Evolutionary conservation across 2,797 vertebrate genomes (phyloP).

Genomic region (Neosilurus hyrtlii): DNA sequence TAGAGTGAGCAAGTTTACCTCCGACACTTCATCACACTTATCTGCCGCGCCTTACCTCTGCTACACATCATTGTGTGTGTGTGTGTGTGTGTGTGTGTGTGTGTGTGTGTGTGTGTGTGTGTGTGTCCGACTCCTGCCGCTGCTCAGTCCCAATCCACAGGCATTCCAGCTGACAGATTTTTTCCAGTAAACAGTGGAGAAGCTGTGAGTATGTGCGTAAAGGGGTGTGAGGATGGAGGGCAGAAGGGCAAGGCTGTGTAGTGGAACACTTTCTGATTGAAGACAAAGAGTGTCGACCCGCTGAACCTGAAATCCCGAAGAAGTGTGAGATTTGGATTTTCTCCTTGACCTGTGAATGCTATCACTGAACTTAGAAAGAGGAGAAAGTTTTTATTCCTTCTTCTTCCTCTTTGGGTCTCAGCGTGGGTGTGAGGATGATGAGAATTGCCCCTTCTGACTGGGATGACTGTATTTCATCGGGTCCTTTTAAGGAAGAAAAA

Average conservation of each 20-base stretch:
- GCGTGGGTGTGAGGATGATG: not conserved
- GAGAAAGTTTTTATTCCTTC: conserved; percentile 34
- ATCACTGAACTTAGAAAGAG: conserved; percentile 55
- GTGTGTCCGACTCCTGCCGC: not conserved
- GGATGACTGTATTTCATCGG: not conserved
- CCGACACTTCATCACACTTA: conserved; percentile 6
- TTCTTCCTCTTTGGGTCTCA: not conserved
- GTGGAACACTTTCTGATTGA: conserved; percentile 58
- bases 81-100: conserved; percentile 27
- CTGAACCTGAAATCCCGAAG: conserved; percentile 44
- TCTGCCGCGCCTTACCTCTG: conserved; percentile 36
- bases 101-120: conserved; percentile 7
- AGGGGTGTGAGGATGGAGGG: not conserved
- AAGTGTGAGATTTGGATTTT: conserved; percentile 62
- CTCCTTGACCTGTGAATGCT: conserved; percentile 64
- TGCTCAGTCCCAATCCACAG: not conserved
- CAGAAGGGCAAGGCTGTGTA: not conserved
- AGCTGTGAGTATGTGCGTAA: conserved; percentile 12
- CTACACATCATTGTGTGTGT: conserved; percentile 20
- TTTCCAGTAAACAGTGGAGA: not conserved
- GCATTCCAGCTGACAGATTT: not conserved
- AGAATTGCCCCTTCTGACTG: not conserved
- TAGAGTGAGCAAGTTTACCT: conserved; percentile 24
- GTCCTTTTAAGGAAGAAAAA: not conserved
- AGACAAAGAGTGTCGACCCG: conserved; percentile 64